These are phyloP conservation scores for Pygmarrhopalites habei DNA, from an alignment of 1,140 invertebrate species.

Conservation along the genomic window DNA sequence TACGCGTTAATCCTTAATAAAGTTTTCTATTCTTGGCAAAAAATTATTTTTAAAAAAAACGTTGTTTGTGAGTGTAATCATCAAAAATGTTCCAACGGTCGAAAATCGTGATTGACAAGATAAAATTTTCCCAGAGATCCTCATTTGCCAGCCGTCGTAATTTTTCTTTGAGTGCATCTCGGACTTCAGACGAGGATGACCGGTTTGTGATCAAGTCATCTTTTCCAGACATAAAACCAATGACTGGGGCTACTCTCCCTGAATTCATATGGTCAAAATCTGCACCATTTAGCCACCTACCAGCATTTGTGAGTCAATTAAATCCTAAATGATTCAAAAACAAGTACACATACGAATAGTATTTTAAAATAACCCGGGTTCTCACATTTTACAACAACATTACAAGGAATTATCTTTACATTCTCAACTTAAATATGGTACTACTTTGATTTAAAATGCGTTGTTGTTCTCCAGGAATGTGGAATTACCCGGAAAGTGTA, in stretches of 20 bases:
- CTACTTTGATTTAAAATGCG: neutral
- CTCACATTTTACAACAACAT: neutral
- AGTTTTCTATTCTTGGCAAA: too few species aligned
- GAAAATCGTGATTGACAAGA: too few species aligned
- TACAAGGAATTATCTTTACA: neutral
- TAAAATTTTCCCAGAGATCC: too few species aligned
- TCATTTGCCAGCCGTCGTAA: too few species aligned
- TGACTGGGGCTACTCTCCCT: neutral
- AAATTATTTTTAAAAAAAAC: too few species aligned
- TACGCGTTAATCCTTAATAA: too few species aligned
- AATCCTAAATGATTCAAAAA: neutral
- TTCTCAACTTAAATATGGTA: neutral
- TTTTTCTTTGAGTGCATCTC: too few species aligned
- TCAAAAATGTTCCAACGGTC: too few species aligned
- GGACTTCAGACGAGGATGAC: too few species aligned
- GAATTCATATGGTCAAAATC: neutral
- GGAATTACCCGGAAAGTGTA: constrained; percentile 21
- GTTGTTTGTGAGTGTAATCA: too few species aligned
- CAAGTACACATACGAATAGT: neutral
- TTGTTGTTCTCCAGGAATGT: constrained; percentile 19
- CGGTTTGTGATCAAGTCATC: neutral
- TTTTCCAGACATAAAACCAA: neutral
- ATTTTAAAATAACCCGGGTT: neutral
- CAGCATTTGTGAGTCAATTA: constrained; percentile 1
- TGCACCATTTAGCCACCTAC: neutral